Evolutionary conservation across 2,888 invertebrate species (phyloP), one percentile per base, ranked within the genome.

Genomic region (Ormyrus rosae): DNA sequence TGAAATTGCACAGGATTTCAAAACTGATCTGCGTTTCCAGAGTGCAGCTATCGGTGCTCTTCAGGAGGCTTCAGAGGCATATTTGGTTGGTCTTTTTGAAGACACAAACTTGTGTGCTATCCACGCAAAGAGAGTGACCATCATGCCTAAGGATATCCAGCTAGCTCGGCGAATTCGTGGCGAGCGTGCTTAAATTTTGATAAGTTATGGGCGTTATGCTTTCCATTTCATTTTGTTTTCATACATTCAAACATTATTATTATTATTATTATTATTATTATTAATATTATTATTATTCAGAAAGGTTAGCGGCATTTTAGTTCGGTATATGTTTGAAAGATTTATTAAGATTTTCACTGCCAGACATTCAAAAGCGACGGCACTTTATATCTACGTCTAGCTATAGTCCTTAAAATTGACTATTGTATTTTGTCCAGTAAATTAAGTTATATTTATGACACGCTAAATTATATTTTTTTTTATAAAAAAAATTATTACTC

Each of bases 51-150:
- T 98, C 88, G 97, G 97, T 78, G 98, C 98, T 84, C 93, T 98
- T 83, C 93, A 97, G 94, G 98, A 98, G 93, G 96, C 96, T 69
- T 95, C 95, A 86, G 97, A 97, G 91, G 97, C 97, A 4, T 97
- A 97, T 91, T 92, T 98, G 85, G 98, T 98, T 82, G 85, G 85
- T 70, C 93, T 99, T 81, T 98, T 99, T 92, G 98, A 98, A 93
- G 98, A 99, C 93, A 98, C 98, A 85, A 99, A 98, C 92, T 94
- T 98, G 94, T 98, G 98, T 93, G 98, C 98, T 85, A 98, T 98
- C 91, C 98, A 98, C 89, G 98, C 98, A 87, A 98, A 98, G 76
- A 83, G 88, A 11, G 98, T 98, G 76, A 98, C 98, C 84, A 98
- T 98, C 92, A 98, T 98, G 98, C 98, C 98, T 87, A 98, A 98